A percentile compares a stretch with the other conserved stretches of the same genome.
These are phyloP conservation scores for Nycticorax nycticorax DNA, from an alignment of 2,113 vertebrate species.

Conservation along the genomic window DNA sequence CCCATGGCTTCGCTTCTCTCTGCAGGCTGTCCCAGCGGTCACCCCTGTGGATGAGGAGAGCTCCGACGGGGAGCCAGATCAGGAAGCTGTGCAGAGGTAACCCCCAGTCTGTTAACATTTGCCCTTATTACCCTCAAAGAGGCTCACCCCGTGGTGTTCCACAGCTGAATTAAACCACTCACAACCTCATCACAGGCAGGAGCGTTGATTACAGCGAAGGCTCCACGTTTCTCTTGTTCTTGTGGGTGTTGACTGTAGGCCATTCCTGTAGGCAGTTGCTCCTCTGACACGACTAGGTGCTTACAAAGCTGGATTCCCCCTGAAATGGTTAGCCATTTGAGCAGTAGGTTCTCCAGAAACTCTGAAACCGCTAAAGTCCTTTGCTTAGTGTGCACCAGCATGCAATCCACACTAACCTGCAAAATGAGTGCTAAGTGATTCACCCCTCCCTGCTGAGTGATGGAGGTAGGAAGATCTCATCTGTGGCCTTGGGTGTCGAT, in stretches of 20 bases:
- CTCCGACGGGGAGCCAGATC: constrained; percentile 95
- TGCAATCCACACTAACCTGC: constrained; percentile 58
- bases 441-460: neutral
- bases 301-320: neutral
- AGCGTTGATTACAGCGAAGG: neutral
- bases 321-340: neutral
- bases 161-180: neutral
- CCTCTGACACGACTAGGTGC: neutral
- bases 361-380: constrained; percentile 16
- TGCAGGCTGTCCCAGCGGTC: constrained; percentile 88
- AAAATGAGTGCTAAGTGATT: neutral
- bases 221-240: neutral
- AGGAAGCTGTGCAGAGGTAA: constrained; percentile 99
- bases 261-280: neutral
- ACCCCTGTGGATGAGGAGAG: constrained; percentile 97
- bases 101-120: constrained; percentile 50
- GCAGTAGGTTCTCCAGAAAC: constrained; percentile 15
- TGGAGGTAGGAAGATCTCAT: neutral
- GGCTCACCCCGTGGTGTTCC: constrained; percentile 17
- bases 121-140: constrained; percentile 42
- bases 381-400: constrained; percentile 51
- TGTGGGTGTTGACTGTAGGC: neutral
- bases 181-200: neutral
- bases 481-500: constrained; percentile 27
- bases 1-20: constrained; percentile 19